phyloP scores from a whole-genome alignment of 2,113 vertebrate species.

The Oryzias melastigma region DNA sequence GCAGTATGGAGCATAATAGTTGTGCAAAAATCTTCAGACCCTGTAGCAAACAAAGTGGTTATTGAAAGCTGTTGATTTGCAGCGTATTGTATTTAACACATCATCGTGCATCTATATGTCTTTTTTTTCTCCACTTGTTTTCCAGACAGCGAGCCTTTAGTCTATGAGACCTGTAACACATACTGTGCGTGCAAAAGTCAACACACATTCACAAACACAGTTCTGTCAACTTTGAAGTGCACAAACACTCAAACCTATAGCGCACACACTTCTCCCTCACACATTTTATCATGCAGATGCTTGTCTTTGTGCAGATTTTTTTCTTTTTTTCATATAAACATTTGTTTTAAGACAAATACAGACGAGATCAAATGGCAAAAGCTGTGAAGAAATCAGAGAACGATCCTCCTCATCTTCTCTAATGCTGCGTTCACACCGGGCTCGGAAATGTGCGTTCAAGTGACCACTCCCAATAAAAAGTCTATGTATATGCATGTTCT shows the following conservation, averaged over 20 bases:
- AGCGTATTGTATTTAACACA: constrained; percentile 54
- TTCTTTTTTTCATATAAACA: not conserved
- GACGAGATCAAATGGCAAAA: constrained; percentile 39
- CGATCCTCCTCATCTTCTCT: constrained; percentile 33
- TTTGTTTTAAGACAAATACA: constrained; percentile 42
- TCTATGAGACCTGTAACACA: constrained; percentile 50
- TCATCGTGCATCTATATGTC: constrained; percentile 57
- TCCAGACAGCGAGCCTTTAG: constrained; percentile 36
- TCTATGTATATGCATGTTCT: too few relatives aligned
- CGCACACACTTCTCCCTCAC: constrained; percentile 23
- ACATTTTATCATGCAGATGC: constrained; percentile 52
- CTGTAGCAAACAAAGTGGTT: constrained; percentile 67
- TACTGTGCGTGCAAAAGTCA: constrained; percentile 46
- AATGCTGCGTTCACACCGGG: not conserved
- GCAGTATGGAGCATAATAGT: constrained; percentile 56
- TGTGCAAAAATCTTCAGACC: constrained; percentile 66
- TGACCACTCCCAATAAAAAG: too few relatives aligned
- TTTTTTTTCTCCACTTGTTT: constrained; percentile 16
- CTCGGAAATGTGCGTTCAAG: too few relatives aligned
- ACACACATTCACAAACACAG: constrained; percentile 45
- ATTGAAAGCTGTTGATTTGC: constrained; percentile 60
- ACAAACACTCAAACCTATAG: constrained; percentile 34
- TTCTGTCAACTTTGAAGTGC: constrained; percentile 33
- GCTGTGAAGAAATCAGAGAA: constrained; percentile 30
- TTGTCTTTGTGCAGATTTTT: constrained; percentile 32